phyloP scores from a whole-genome alignment of 92 coral and sea anemone species.

The Zoanthus gigantus region DNA sequence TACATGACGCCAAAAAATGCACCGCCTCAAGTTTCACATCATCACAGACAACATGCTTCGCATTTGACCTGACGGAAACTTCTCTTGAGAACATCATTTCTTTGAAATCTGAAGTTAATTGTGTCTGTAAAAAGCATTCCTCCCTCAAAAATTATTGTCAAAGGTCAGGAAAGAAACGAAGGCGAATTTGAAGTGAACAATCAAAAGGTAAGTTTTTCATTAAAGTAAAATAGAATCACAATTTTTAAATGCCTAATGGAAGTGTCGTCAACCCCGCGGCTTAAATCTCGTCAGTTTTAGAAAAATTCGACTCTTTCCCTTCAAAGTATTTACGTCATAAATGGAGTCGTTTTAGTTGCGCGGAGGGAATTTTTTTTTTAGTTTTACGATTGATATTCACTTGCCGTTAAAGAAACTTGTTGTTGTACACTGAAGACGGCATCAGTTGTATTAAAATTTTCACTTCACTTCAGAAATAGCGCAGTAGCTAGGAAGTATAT shows the following conservation, averaged over 20 bases:
- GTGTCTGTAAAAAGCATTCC: constrained; percentile 19
- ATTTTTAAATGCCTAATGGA: background rate
- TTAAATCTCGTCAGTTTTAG: background rate
- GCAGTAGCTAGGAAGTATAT: background rate
- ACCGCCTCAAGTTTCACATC: constrained; percentile 32
- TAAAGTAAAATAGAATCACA: background rate
- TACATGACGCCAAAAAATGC: constrained; percentile 17
- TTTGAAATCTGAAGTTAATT: constrained; percentile 35
- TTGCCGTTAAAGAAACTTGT: background rate
- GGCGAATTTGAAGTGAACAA: background rate
- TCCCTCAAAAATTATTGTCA: background rate
- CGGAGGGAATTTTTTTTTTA: background rate
- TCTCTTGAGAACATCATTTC: constrained; percentile 27
- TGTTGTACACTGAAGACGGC: background rate
- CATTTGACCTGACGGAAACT: constrained; percentile 32
- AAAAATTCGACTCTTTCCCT: background rate
- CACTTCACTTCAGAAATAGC: background rate
- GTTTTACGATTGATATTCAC: background rate
- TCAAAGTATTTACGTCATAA: background rate
- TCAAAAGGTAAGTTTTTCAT: background rate
- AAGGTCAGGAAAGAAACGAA: background rate
- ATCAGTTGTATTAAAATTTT: background rate
- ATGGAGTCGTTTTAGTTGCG: background rate
- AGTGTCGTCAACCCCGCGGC: background rate
- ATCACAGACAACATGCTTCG: constrained; percentile 13